Percentiles rank a stretch among this genome's conserved stretches.
Conservation (phyloP, 2,113 vertebrate genomes). For the Lontra canadensis region DNA sequence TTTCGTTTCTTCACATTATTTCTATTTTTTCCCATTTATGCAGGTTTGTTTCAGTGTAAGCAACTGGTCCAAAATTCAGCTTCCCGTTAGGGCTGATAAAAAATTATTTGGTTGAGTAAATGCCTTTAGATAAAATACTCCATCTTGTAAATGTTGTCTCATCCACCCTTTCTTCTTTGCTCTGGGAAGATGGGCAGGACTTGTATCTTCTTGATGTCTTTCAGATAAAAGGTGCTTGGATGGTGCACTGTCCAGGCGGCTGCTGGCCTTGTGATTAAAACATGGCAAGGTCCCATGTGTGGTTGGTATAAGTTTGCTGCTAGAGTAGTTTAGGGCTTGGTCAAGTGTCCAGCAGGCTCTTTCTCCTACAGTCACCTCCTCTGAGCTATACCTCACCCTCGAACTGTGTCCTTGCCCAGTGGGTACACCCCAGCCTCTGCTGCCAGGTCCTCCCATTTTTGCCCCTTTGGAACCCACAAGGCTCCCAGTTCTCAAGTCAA, state of each 20-base stretch:
- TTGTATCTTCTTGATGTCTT: neutral
- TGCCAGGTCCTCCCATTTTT: neutral
- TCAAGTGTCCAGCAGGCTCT: neutral
- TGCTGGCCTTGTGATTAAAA: neutral
- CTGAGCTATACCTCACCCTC: neutral
- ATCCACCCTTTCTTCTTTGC: neutral
- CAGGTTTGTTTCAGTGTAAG: neutral
- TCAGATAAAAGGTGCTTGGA: neutral
- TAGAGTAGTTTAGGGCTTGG: neutral
- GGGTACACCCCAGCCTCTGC: neutral
- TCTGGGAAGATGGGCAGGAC: neutral
- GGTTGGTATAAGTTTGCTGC: neutral
- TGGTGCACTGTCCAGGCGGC: neutral
- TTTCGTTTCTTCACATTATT: neutral
- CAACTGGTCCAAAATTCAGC: neutral
- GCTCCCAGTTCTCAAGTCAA: neutral
- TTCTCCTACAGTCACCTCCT: neutral
- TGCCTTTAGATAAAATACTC: neutral
- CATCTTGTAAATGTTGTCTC: neutral
- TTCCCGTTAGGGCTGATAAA: neutral
- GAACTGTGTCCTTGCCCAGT: no score
- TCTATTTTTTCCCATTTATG: neutral
- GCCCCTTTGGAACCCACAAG: neutral
- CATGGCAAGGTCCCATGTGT: neutral
- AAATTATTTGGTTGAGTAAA: constrained; percentile 11